Evolutionary conservation across 2,888 invertebrate genomes (phyloP).

Genomic region (Tetanocera ferruginea): DNA sequence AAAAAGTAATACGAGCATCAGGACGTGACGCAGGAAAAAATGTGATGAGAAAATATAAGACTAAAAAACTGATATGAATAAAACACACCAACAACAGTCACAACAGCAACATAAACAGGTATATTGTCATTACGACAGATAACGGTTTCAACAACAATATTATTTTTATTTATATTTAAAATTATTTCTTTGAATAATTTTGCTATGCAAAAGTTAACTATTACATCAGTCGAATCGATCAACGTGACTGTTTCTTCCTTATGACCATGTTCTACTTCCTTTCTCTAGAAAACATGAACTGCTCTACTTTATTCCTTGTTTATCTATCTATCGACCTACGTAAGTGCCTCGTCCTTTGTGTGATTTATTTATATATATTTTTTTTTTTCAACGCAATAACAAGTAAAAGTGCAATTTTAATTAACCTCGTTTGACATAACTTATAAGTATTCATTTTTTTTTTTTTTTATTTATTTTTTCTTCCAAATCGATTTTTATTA

Average conservation of each 20-base stretch:
- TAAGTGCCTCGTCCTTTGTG: neutral
- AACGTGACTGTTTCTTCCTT: neutral
- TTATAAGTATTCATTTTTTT: too few species aligned
- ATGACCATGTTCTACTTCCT: conserved; percentile 3
- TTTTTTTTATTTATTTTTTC: too few species aligned
- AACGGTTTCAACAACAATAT: neutral
- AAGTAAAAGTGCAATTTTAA: neutral
- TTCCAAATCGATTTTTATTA: too few species aligned
- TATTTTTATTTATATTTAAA: too few species aligned
- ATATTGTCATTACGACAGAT: neutral
- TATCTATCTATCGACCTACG: neutral
- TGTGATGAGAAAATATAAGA: neutral
- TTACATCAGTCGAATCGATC: too few species aligned
- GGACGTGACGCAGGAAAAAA: conserved; percentile 23
- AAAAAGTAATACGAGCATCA: conserved; percentile 11
- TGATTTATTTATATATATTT: neutral
- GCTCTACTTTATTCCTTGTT: neutral
- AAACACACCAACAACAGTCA: neutral
- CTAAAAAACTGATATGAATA: neutral
- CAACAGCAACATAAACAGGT: neutral
- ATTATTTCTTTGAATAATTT: neutral
- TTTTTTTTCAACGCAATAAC: neutral
- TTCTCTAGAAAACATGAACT: neutral
- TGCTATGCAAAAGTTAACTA: neutral
- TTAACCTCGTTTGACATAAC: neutral